Base-by-base conservation (phyloP, 2,113 vertebrate genomes). In the Stigmatopora argus region DNA sequence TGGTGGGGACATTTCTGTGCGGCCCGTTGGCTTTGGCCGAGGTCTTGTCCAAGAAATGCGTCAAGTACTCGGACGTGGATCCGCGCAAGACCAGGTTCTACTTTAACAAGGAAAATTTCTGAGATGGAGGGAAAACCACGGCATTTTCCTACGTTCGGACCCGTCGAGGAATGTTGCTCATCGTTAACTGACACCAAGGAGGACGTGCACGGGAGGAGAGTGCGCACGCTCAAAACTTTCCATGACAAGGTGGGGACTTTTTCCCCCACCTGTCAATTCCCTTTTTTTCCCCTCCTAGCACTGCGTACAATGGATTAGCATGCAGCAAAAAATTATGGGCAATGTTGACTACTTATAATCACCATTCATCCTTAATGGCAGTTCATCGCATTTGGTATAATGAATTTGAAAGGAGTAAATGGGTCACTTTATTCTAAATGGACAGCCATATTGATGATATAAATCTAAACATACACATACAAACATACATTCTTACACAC, bases 21-120 rank as follows among this genome's bases (percentile, higher is more conserved):
- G 95, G 94, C 6, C 94, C 94, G 0, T 63, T 3, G 4, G 70
- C 62, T 23, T 77, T 98, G 63, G 95, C 88, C 0, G 90, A 89
- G 59, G 91, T 79, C 63, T 80, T 97, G 67, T 67, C 79, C 51
- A 93, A 92, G 66, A 92, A 90, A 66, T 95, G 94, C 73, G 88
- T 82, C 4, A 93, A 92, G 8, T 92, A 92, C 69, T 95, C 94
- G 0, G 94, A 94, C 17, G 78, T 96, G 67, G 93, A 97, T 84
- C 93, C 93, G 46, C 90, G 94, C 19, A 97, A 94, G 66, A 93
- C 94, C 69, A 90, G 92, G 65, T 98, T 98, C 87, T 96, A 96
- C 77, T 96, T 98, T 85, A 96, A 97, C 89, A 95, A 96, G 76
- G 94, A 98, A 75, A 96, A 95, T 60, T 98, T 97, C 65, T 97